Evolutionary conservation across 2,888 invertebrate genomes (phyloP).

Genomic region (Cheilosia vernalis): DNA sequence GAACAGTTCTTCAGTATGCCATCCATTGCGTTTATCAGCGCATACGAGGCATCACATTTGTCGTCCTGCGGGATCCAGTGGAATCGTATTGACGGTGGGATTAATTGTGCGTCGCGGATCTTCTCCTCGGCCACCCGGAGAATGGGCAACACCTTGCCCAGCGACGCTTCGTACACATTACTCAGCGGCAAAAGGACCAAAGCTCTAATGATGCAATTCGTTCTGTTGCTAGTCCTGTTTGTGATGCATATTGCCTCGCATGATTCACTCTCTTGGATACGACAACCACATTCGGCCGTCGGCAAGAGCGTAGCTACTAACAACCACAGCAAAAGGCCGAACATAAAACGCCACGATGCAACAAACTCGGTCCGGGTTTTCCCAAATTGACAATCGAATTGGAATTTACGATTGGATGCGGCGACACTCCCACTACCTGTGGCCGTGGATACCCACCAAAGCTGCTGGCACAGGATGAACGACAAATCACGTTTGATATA

Average conservation of each 20-base stretch:
- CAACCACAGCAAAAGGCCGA: conserved; percentile 31
- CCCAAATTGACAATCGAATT: conserved; percentile 36
- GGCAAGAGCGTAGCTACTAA: conserved; percentile 39
- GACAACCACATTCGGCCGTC: conserved; percentile 76
- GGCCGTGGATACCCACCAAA: conserved; percentile 2
- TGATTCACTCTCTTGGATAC: conserved; percentile 78
- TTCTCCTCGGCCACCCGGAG: conserved; percentile 86
- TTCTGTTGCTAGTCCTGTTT: conserved; percentile 46
- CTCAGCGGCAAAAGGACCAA: conserved; percentile 88
- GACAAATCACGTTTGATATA: conserved; percentile 43
- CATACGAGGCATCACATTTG: conserved; percentile 89
- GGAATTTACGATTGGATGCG: conserved; percentile 20
- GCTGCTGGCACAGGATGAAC: conserved; percentile 26
- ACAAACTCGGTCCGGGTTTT: conserved; percentile 26
- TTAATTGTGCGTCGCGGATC: conserved; percentile 84
- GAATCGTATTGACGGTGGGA: conserved; percentile 86
- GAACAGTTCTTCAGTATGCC: conserved; percentile 88
- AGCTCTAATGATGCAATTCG: conserved; percentile 86
- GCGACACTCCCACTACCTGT: not conserved
- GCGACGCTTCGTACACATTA: conserved; percentile 84
- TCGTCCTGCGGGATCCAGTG: conserved; percentile 88
- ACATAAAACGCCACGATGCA: conserved; percentile 30
- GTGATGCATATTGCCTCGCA: conserved; percentile 80
- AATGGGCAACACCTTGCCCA: conserved; percentile 86
- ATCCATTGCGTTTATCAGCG: conserved; percentile 89